A percentile compares a stretch with the other conserved stretches of the same genome.
Conservation (phyloP, 1,140 invertebrate species). For the Rhyacophila brunnea region DNA sequence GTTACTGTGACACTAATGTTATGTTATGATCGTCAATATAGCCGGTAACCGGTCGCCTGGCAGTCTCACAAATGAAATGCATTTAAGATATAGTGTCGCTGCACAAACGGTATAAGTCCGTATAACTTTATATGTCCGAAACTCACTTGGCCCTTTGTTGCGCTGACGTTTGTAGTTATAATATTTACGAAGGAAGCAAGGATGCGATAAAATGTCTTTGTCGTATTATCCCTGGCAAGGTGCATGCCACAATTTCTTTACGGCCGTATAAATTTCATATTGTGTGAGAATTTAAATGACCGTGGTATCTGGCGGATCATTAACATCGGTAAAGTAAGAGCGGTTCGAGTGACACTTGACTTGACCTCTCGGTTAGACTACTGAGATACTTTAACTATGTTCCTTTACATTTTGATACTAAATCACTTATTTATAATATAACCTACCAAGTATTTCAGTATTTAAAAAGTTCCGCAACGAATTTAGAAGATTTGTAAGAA, state of each 20-base stretch:
- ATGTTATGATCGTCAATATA: conserved; percentile 11
- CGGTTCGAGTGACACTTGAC: no score
- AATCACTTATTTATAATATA: no score
- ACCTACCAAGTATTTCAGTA: no score
- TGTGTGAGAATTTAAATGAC: neutral
- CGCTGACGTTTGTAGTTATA: neutral
- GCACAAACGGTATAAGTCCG: neutral
- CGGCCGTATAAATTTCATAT: conserved; percentile 4
- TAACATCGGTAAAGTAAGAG: no score
- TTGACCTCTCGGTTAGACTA: no score
- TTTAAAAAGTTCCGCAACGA: no score
- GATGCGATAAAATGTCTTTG: conserved; percentile 10
- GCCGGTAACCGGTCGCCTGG: neutral
- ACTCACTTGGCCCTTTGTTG: neutral
- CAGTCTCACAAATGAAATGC: conserved; percentile 9
- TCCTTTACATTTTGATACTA: no score
- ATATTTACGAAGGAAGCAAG: conserved; percentile 1
- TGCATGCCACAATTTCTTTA: neutral
- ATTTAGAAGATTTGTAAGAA: no score
- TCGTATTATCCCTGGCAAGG: neutral
- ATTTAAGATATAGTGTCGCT: conserved; percentile 14
- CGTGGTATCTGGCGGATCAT: no score
- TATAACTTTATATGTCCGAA: neutral
- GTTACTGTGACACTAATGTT: conserved; percentile 17
- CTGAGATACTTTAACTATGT: no score